phyloP scores from a whole-genome alignment of 2,888 invertebrate species.

The Allolobophora icterica region DNA sequence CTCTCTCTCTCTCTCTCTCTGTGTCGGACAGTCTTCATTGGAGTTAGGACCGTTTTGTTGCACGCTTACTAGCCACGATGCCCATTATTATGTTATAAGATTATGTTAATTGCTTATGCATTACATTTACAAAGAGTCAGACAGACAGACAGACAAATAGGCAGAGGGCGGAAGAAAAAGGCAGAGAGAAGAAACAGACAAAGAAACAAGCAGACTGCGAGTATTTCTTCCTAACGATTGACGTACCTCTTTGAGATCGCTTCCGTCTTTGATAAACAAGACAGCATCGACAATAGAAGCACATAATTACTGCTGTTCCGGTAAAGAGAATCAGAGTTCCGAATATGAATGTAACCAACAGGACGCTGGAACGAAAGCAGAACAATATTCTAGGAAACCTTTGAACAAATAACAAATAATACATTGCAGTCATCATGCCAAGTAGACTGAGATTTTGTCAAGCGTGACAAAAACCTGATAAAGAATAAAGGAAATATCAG shows the following conservation, averaged over 20 bases:
- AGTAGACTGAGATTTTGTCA: not conserved
- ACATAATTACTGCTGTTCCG: slow-evolving; percentile 23
- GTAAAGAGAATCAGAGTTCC: slow-evolving; percentile 25
- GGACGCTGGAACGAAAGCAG: slow-evolving; percentile 18
- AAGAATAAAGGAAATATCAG: too few species aligned
- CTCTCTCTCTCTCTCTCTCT: too few species aligned
- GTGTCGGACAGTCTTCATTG: not conserved
- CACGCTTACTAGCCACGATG: too few species aligned
- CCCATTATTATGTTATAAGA: too few species aligned
- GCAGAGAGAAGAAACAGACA: too few species aligned
- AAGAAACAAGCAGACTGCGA: not conserved
- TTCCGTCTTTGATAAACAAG: slow-evolving; percentile 28
- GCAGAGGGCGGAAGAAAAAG: not conserved
- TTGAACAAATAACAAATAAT: too few species aligned
- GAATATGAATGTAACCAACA: slow-evolving; percentile 13
- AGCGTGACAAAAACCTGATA: not conserved
- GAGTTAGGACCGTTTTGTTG: not conserved
- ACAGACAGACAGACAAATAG: not conserved
- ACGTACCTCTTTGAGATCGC: slow-evolving; percentile 21
- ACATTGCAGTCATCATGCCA: not conserved
- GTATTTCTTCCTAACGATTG: not conserved
- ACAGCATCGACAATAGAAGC: slow-evolving; percentile 33
- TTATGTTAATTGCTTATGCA: too few species aligned
- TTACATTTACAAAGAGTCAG: too few species aligned
- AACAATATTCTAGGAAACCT: not conserved